Conservation (phyloP, 2,113 vertebrate species). For the Odontophorus gujanensis region DNA sequence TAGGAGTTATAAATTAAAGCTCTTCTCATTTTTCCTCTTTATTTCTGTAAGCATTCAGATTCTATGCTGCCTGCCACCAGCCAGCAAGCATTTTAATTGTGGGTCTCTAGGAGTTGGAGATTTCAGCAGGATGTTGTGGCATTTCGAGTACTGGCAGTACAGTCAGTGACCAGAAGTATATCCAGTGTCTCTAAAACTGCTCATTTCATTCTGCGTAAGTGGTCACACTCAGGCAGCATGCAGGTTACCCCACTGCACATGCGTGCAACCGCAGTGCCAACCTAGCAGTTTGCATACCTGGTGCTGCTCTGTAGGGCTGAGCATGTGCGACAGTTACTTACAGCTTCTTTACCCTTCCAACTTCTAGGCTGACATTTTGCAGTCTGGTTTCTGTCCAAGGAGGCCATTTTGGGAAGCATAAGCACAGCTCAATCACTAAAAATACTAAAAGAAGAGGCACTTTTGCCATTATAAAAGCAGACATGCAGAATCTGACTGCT, state of each 20-base stretch:
- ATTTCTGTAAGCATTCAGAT: not conserved
- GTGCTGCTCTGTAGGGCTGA: not conserved
- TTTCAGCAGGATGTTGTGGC: not conserved
- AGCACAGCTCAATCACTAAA: not conserved
- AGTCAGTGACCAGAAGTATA: not conserved
- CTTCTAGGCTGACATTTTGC: constrained; percentile 2
- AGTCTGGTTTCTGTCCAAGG: constrained; percentile 24
- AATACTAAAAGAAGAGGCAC: constrained; percentile 11
- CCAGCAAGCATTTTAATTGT: not conserved
- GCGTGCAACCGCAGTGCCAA: not conserved
- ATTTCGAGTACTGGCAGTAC: not conserved
- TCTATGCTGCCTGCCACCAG: not conserved
- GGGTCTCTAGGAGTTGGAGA: not conserved
- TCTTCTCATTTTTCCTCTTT: not conserved
- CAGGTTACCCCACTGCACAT: not conserved
- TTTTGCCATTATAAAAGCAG: constrained; percentile 18
- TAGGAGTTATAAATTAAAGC: not conserved
- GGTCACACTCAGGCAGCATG: no score
- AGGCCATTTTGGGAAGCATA: constrained; percentile 8
- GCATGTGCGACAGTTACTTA: not conserved
- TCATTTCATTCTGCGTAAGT: not conserved
- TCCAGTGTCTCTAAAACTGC: not conserved
- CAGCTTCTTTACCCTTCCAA: not conserved
- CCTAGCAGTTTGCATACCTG: not conserved
- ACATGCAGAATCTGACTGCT: not conserved